Evolutionary conservation across 2,888 invertebrate genomes (phyloP), one percentile per base, ranked within the genome.

Genomic region (Xanthorhoe designata): DNA sequence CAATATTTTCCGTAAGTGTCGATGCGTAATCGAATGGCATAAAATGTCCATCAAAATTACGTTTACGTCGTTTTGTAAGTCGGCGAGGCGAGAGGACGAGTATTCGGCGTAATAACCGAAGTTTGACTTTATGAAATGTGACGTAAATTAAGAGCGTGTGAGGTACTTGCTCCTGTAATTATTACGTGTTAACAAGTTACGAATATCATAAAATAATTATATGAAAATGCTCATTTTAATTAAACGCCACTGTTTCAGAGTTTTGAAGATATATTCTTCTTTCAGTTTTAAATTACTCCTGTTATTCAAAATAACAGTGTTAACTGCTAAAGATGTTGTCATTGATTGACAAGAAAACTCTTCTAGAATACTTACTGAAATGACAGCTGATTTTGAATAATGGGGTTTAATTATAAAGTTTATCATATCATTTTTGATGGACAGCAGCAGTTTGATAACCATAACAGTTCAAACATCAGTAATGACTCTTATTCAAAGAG

Each of bases 1-100:
- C 56, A 67, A 62, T 69, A 64, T 68, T 66, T 62, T 61, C 56
- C 57, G 49, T 55, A 63, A 57, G 55, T 42, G 54, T 56, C 64
- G 54, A 55, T 60, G 53, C 59, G 63, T 42, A 56, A 55, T 59
- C 63, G 60, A 60, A 57, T 55, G 10, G 13, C 60, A 61, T 67
- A 53, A 57, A 50, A 62, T n/a, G 54, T 62, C 53, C 54, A 62
- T 62, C 58, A 59, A 66, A 55, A 55, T 55, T 7, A 42, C 59
- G 59, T 64, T 59, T 64, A 64, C 49, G 64, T 53, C 49, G 9
- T 49, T 64, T 38, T 52, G 57, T 57, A 55, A 57, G 52, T 19
- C 38, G 51, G 29, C 24, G 47, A 42, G 13, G 38, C 49, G 32
- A 32, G 17, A 51, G 49, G 24, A 45, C 54, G 58, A 38, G 49